Percentiles rank a stretch among this genome's conserved stretches.
phyloP scores from a whole-genome alignment of 2,888 invertebrate genomes.

The Fragum sueziense region DNA sequence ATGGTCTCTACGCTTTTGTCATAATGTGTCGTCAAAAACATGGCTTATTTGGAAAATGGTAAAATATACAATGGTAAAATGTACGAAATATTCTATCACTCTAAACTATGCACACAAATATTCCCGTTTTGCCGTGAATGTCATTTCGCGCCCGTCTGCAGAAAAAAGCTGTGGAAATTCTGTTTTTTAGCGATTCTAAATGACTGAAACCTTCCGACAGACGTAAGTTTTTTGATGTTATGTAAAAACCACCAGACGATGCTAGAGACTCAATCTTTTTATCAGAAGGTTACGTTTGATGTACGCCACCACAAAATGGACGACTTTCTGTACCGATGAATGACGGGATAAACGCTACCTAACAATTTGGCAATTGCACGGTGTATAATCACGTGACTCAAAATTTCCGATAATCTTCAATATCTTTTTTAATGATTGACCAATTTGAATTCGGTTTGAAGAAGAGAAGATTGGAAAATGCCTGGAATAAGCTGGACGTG shows the following conservation, averaged over 20 bases:
- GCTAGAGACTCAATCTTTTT: constrained; percentile 8
- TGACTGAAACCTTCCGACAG: constrained; percentile 20
- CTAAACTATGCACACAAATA: too few relatives aligned
- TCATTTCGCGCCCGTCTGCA: not conserved
- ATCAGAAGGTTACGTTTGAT: constrained; percentile 23
- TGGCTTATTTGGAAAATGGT: not conserved
- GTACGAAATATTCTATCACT: too few relatives aligned
- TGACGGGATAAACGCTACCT: too few relatives aligned
- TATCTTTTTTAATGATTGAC: too few relatives aligned
- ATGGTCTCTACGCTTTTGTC: not conserved
- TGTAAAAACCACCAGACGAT: constrained; percentile 14
- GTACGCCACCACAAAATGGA: constrained; percentile 7
- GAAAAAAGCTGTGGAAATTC: constrained; percentile 1
- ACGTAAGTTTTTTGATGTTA: constrained; percentile 12
- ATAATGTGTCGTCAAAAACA: not conserved
- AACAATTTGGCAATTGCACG: too few relatives aligned
- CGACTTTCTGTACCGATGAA: too few relatives aligned
- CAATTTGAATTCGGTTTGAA: too few relatives aligned
- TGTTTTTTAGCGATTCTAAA: constrained; percentile 14
- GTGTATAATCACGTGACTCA: too few relatives aligned
- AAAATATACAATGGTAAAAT: too few relatives aligned
- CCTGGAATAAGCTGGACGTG: too few relatives aligned
- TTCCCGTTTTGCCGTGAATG: constrained; percentile 1
- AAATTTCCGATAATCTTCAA: too few relatives aligned
- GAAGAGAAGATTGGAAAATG: too few relatives aligned